Evolutionary conservation across 2,888 invertebrate genomes (phyloP).

Genomic region (Scaptomyza caliginosa): DNA sequence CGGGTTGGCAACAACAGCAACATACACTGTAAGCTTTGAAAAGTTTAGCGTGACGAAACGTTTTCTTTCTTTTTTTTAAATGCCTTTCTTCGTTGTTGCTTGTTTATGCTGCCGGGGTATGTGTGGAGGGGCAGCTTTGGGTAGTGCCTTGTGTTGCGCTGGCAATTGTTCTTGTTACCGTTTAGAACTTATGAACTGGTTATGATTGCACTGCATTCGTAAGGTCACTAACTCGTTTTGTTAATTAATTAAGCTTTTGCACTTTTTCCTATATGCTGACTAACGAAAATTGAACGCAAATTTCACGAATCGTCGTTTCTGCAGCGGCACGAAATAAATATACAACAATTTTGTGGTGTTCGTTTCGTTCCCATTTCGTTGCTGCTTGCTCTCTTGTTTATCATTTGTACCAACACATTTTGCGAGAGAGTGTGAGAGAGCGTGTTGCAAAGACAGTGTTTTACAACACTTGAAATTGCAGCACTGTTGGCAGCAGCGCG

Average conservation of each 20-base stretch:
- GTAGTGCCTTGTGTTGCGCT: conserved; percentile 34
- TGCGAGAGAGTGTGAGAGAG: conserved; percentile 7
- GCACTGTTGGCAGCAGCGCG: conserved; percentile 16
- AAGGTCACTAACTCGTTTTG: conserved; percentile 7
- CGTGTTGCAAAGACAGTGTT: background rate
- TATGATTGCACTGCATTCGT: conserved; percentile 37
- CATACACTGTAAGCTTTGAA: conserved; percentile 38
- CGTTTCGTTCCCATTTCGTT: conserved; percentile 53
- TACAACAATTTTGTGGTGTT: conserved; percentile 52
- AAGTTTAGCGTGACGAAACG: conserved; percentile 68
- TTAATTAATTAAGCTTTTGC: conserved; percentile 49
- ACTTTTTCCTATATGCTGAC: conserved; percentile 36
- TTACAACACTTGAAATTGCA: conserved; percentile 42
- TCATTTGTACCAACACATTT: conserved; percentile 35
- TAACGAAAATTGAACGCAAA: conserved; percentile 46
- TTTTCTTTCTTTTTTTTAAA: conserved; percentile 55
- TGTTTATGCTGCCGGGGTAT: conserved; percentile 15
- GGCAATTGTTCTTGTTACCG: conserved; percentile 19
- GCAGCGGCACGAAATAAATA: conserved; percentile 67
- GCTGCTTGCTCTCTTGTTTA: conserved; percentile 49
- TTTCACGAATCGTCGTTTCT: conserved; percentile 48
- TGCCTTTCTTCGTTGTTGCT: conserved; percentile 20
- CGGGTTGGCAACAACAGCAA: conserved; percentile 2
- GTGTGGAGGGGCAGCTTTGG: background rate
- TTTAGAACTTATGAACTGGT: conserved; percentile 23